Base-by-base conservation (phyloP, 2,797 vertebrate species). In the Neosilurus hyrtlii region DNA sequence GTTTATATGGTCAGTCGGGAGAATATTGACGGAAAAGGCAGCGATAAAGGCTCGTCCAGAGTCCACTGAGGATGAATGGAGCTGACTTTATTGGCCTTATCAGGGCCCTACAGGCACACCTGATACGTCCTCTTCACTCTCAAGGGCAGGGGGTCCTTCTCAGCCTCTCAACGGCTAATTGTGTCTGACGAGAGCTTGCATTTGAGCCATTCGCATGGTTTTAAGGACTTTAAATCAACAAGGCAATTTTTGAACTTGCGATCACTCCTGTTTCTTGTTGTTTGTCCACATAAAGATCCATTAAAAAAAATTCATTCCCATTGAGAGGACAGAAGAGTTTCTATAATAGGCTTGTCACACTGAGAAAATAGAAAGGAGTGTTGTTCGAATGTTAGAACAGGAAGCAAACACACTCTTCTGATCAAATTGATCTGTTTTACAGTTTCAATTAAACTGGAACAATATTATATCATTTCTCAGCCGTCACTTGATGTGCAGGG, bases 61-160 rank as follows among this genome's bases (percentile, higher is more conserved):
- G 73, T 81, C 79, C 57, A 49, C 74, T 7, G 22, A 84, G 84
- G 85, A 88, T 89, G 85, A 89, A 89, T 89, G 73, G 82, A 83
- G 61, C 85, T 74, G 86, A 85, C 88, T 88, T 86, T 81, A 84
- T 86, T 86, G 85, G 80, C 82, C 88, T 89, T 89, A 89, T 89
- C 88, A 85, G 85, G 79, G 83, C 80, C 82, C 85, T 83, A 81
- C 88, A 89, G 88, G 86, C 85, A 0, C 83, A 86, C 85, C 85
- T 84, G 86, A 89, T 89, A 88, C 67, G 70, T 75, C 73, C 72
- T 54, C 78, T 52, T 24, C 78, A 65, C 77, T 86, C 80, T 85
- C 85, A 86, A 85, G 88, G 88, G 84, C 88, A 84, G 70, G 57
- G 63, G 24, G 63, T 84, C 75, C 66, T 83, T 87, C 82, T 85